Base-by-base conservation (phyloP, 2,797 vertebrate species). In the Craterocephalus amniculus region DNA sequence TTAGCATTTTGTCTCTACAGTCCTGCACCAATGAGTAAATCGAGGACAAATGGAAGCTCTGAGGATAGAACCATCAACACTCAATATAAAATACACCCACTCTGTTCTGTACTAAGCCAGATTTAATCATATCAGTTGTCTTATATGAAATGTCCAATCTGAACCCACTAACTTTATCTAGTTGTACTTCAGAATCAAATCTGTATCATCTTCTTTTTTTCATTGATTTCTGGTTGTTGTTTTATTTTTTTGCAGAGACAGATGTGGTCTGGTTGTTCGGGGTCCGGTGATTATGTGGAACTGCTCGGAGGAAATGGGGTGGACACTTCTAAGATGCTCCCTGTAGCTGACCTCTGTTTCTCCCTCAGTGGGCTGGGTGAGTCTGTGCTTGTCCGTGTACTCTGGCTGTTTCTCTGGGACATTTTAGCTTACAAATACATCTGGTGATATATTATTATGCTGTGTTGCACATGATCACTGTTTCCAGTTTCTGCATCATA, bases 321-420 rank as follows among this genome's bases (percentile, higher is more conserved):
- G 76, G 97, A 98, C 78, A 96, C 97, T 13, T 97, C 97, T 4
- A 96, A 95, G 92, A 99, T 99, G 97, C 93, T 95, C 76, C 96
- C 96, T 24, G 89, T 99, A 48, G 96, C 96, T 67, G 96, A 97
- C 70, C 93, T 99, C 76, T 99, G 97, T 76, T 97, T 95, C 76
- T 96, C 97, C 52, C 95, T 95, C 81, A 95, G 87, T 4, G 96
- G 96, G 0, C 94, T 96, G 26, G 96, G 97, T 99, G 89, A 96
- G 95, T 89, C 32, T 64, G 11, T 58, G 1, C 14, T 10, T 11
- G n/a, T 64, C 4, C 6, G 24, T 8, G 18, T 45, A 31, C 18
- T 70, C 32, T 36, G 13, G 56, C 7, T 43, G 31, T 9, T 48
- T 36, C 3, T 60, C 4, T 34, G n/a, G 11, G n/a, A 54, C 12